These are phyloP conservation scores for Philereme transversata DNA, from an alignment of 2,888 invertebrate species.

Conservation along the genomic window DNA sequence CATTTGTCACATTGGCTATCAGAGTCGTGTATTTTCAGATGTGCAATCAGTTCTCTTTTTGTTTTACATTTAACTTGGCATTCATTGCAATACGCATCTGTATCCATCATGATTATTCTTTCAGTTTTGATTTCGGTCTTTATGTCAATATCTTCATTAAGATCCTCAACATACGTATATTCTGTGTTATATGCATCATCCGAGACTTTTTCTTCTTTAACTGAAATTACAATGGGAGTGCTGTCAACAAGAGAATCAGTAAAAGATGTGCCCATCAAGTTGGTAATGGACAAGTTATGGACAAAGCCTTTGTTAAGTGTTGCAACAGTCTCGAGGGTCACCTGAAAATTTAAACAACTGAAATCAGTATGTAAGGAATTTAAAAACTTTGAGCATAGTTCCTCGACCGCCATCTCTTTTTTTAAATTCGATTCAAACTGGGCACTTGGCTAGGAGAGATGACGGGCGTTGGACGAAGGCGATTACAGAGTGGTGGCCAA, in stretches of 20 bases:
- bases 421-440: too few species aligned
- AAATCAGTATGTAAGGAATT: neutral
- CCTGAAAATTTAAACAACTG: constrained; percentile 11
- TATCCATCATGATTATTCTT: neutral
- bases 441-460: too few species aligned
- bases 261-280: neutral
- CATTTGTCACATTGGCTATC: too few species aligned
- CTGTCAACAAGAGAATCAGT: neutral
- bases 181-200: too few species aligned
- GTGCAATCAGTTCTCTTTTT: neutral
- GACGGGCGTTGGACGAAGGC: too few species aligned
- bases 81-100: constrained; percentile 7
- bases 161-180: neutral
- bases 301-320: neutral
- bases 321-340: neutral
- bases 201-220: neutral
- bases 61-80: constrained; percentile 4
- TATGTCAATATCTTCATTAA: neutral
- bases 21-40: too few species aligned
- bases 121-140: neutral
- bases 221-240: too few species aligned
- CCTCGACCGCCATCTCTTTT: too few species aligned
- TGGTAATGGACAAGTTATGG: neutral
- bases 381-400: neutral
- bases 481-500: too few species aligned